Conservation (phyloP, 2,888 invertebrate species). For the Hypolimnas misippus region DNA sequence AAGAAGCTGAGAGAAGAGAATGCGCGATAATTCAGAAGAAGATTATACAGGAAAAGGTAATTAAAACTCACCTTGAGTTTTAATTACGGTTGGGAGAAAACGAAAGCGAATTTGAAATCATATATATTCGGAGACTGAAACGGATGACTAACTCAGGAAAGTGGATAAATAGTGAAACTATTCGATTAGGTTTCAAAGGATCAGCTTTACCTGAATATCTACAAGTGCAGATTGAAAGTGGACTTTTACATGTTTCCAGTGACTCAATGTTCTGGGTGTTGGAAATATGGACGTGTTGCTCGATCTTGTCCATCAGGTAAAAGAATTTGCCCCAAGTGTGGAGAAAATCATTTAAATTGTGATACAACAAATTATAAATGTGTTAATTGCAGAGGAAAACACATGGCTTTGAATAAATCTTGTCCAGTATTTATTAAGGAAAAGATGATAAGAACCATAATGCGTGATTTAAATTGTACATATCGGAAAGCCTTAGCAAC, state of each 20-base stretch:
- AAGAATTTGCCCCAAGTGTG: slow-evolving; percentile 21
- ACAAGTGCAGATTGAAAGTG: slow-evolving; percentile 20
- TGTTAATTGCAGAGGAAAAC: slow-evolving; percentile 31
- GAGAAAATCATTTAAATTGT: slow-evolving; percentile 10
- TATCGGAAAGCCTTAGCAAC: slow-evolving; percentile 26
- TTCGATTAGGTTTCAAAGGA: slow-evolving; percentile 12
- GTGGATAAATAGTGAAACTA: background rate
- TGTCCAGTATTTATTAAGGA: slow-evolving; percentile 37
- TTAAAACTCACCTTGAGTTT: too few relatives aligned
- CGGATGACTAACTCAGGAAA: background rate
- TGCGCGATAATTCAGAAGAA: too few relatives aligned
- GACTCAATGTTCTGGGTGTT: slow-evolving; percentile 38
- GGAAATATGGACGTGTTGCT: slow-evolving; percentile 18
- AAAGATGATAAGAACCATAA: slow-evolving; percentile 32
- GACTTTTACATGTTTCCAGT: slow-evolving; percentile 35
- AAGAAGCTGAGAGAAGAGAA: too few relatives aligned
- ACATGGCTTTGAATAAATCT: slow-evolving; percentile 29
- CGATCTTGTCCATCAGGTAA: slow-evolving; percentile 14
- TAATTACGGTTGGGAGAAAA: too few relatives aligned
- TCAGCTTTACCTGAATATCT: slow-evolving; percentile 12
- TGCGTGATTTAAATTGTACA: slow-evolving; percentile 20
- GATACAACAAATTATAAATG: slow-evolving; percentile 16
- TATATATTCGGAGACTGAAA: too few relatives aligned
- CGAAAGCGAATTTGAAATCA: too few relatives aligned
- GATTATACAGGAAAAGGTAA: too few relatives aligned